Percentiles rank a stretch among this genome's conserved stretches.
Conservation (phyloP, 2,797 vertebrate genomes). For the Eupleurogrammus muticus region DNA sequence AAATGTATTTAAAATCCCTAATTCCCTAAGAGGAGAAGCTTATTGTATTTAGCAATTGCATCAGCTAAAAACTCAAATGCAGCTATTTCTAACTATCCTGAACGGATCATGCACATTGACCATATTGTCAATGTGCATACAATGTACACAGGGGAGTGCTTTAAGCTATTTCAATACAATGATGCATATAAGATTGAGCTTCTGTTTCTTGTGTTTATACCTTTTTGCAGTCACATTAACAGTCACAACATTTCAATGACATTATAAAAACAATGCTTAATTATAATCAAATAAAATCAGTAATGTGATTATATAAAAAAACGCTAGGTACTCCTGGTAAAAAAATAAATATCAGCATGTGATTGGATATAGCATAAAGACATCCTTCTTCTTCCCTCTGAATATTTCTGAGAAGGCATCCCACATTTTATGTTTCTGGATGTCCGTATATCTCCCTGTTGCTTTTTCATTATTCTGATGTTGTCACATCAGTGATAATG, state of each 20-base stretch:
- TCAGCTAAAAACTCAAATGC: constrained; percentile 35
- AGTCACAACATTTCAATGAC: constrained; percentile 35
- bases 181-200: constrained; percentile 26
- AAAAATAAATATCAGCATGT: constrained; percentile 70
- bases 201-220: constrained; percentile 24
- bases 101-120: constrained; percentile 54
- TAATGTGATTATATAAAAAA: constrained; percentile 47
- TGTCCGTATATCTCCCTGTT: constrained; percentile 50
- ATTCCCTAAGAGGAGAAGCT: constrained; percentile 31
- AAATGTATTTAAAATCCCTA: constrained; percentile 19
- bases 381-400: constrained; percentile 25
- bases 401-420: constrained; percentile 39
- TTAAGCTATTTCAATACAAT: constrained; percentile 31
- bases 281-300: constrained; percentile 54
- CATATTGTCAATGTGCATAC: constrained; percentile 34
- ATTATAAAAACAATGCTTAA: constrained; percentile 40
- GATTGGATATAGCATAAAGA: constrained; percentile 39
- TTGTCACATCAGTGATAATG: constrained; percentile 35
- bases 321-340: constrained; percentile 47
- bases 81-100: constrained; percentile 16
- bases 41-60: constrained; percentile 31
- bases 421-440: constrained; percentile 21
- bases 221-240: constrained; percentile 39
- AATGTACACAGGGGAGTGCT: constrained; percentile 10
- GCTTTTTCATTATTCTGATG: constrained; percentile 49